Conservation (phyloP, 2,113 vertebrate species). For the Brienomyrus brachyistius region DNA sequence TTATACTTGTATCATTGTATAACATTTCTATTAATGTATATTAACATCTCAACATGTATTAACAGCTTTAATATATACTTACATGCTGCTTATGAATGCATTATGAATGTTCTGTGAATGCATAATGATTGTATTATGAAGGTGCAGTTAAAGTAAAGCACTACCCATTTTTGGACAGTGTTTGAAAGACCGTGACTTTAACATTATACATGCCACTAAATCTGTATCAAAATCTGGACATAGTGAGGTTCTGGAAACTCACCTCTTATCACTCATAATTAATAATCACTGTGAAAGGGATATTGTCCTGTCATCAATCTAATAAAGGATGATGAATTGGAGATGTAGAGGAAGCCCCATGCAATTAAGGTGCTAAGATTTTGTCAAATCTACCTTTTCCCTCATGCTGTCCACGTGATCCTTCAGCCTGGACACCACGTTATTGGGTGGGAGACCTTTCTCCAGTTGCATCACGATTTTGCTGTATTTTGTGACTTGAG, state of each 20-base stretch:
- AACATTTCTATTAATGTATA: too few species aligned
- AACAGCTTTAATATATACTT: neutral
- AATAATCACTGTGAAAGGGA: neutral
- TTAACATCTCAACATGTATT: too few species aligned
- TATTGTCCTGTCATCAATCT: neutral
- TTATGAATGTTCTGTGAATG: too few species aligned
- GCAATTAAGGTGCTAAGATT: neutral
- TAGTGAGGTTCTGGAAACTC: neutral
- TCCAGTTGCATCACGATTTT: constrained; percentile 70
- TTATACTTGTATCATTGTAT: neutral
- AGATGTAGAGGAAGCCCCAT: neutral
- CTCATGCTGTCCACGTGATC: constrained; percentile 64
- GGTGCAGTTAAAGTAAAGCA: neutral
- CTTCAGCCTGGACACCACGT: constrained; percentile 62
- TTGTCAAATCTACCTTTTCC: constrained; percentile 53
- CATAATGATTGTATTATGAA: neutral
- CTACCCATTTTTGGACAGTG: neutral
- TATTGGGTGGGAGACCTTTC: constrained; percentile 70
- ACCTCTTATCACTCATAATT: neutral
- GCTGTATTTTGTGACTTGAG: constrained; percentile 64
- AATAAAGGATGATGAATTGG: neutral
- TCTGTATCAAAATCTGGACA: neutral
- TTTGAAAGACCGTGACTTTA: neutral
- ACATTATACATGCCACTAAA: neutral
- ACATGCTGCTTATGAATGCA: neutral